A percentile compares a stretch with the other conserved stretches of the same genome.
Evolutionary conservation across 2,113 vertebrate species (phyloP).

Genomic region (Crypturellus undulatus): DNA sequence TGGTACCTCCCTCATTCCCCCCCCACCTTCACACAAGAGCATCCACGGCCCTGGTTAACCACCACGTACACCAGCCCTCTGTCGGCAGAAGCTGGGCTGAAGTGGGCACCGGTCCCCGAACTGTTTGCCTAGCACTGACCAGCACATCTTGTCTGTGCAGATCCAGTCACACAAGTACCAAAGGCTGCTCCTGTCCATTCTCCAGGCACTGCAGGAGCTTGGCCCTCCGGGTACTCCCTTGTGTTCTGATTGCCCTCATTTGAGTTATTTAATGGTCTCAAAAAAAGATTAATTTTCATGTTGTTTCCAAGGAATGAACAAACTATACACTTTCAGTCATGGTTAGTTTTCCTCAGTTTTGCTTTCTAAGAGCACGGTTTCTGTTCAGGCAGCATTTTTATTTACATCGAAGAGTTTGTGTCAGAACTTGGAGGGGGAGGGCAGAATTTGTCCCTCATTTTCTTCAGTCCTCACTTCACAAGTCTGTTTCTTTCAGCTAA

Average conservation of each 20-base stretch:
- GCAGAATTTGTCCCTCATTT: not conserved
- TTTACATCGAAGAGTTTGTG: not conserved
- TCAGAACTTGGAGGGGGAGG: not conserved
- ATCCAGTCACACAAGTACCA: not conserved
- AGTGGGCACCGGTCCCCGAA: not conserved
- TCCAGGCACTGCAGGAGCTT: not conserved
- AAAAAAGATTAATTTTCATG: not conserved
- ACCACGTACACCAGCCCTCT: rapidly evolving
- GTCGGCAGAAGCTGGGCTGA: rapidly evolving
- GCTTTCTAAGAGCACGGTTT: conserved; percentile 58
- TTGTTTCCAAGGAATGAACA: not conserved
- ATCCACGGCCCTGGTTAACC: not conserved
- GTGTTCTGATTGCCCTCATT: not conserved
- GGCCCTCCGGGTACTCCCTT: not conserved
- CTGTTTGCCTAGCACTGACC: not conserved
- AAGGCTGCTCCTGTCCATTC: not conserved
- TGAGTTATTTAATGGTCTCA: not conserved
- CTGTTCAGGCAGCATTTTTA: not conserved
- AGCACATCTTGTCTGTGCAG: not conserved
- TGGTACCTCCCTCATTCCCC: not conserved
- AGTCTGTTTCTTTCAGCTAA: not conserved
- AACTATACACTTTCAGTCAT: conserved; percentile 19
- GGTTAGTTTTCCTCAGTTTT: conserved; percentile 41
- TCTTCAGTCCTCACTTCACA: not conserved
- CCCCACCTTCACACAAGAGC: not conserved